Evolutionary conservation across 2,797 vertebrate genomes (phyloP).

Genomic region (Micrastur ruficollis): DNA sequence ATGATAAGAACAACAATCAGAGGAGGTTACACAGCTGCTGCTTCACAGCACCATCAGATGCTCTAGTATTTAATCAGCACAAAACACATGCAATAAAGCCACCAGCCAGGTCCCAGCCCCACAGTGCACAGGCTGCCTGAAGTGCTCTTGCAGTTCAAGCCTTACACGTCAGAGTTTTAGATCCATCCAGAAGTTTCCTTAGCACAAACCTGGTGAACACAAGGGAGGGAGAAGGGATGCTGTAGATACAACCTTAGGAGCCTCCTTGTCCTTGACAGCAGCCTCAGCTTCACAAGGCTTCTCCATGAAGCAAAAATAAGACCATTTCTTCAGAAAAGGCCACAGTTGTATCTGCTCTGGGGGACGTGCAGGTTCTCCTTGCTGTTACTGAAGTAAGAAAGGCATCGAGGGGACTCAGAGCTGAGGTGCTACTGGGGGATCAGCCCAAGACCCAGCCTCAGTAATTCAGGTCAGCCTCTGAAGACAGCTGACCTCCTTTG

Average conservation of each 20-base stretch:
- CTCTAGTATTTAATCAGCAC: background rate
- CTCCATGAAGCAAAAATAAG: background rate
- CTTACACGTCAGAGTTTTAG: too few species aligned
- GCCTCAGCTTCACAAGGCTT: background rate
- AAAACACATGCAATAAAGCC: background rate
- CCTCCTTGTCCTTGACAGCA: background rate
- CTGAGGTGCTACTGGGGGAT: background rate
- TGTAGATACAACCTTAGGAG: background rate
- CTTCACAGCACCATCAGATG: background rate
- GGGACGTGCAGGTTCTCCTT: background rate
- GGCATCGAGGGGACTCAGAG: background rate
- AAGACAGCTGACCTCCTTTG: too few species aligned
- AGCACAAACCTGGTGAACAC: too few species aligned
- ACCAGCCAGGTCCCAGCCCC: background rate
- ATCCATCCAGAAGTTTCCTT: background rate
- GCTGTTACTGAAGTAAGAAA: too few species aligned
- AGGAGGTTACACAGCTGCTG: background rate
- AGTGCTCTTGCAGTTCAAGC: background rate
- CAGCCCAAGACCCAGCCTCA: accelerated
- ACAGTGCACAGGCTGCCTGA: background rate
- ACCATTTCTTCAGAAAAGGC: background rate
- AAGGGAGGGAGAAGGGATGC: background rate
- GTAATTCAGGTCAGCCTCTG: background rate
- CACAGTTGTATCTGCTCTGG: accelerated
- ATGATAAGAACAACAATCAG: background rate